Conservation (phyloP, 1,140 invertebrate species). For the Procambarus clarkii region DNA sequence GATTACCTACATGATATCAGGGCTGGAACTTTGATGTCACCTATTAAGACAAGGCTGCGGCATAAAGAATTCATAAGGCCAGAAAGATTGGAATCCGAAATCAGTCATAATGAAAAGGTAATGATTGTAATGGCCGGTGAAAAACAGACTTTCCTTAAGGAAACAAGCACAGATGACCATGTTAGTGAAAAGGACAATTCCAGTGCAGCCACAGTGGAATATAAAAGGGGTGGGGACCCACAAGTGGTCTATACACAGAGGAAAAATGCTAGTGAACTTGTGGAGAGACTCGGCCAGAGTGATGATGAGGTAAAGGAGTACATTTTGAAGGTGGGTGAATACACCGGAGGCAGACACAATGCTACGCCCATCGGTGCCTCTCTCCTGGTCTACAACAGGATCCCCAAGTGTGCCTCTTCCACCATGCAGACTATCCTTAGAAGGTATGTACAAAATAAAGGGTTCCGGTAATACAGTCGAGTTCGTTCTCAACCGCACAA, state of each 20-base stretch:
- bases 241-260: neutral
- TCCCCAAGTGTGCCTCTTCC: constrained; percentile 54
- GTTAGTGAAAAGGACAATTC: neutral
- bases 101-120: neutral
- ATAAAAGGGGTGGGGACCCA: neutral
- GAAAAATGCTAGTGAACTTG: neutral
- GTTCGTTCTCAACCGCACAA: no score
- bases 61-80: neutral
- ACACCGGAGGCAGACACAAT: constrained; percentile 43
- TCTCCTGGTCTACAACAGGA: constrained; percentile 43
- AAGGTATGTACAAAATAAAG: constrained; percentile 5
- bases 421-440: constrained; percentile 55
- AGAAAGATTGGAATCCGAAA: neutral
- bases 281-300: neutral
- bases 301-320: neutral
- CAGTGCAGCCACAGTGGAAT: no score
- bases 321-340: neutral
- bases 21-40: neutral
- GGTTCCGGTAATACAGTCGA: no score
- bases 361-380: constrained; percentile 19
- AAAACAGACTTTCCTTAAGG: neutral
- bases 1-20: neutral
- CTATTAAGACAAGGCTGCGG: neutral
- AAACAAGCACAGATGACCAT: neutral
- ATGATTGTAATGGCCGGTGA: neutral